Evolutionary conservation across 1,140 invertebrate genomes (phyloP).

Genomic region (Rhagoletis zephyria): DNA sequence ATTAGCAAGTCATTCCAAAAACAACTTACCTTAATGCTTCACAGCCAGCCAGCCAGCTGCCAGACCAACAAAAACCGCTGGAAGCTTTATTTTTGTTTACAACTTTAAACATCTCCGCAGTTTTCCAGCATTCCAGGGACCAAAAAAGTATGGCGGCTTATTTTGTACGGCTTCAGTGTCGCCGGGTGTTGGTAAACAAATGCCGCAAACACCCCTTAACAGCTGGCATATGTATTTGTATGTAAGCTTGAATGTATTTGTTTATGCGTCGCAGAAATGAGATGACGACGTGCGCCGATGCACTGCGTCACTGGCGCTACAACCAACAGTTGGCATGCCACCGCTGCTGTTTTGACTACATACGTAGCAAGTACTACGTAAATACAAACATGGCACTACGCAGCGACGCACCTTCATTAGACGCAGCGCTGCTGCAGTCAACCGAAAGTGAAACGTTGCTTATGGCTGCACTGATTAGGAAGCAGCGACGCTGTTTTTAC

Average conservation of each 20-base stretch:
- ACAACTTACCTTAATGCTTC: too few relatives aligned
- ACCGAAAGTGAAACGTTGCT: background rate
- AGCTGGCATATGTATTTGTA: background rate
- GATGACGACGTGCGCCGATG: background rate
- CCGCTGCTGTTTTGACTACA: too few relatives aligned
- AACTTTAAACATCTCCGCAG: too few relatives aligned
- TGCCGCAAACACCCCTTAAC: background rate
- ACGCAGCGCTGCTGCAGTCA: background rate
- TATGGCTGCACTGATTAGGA: too few relatives aligned
- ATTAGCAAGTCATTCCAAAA: too few relatives aligned
- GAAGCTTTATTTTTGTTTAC: too few relatives aligned
- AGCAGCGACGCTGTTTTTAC: background rate
- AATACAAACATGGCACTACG: too few relatives aligned
- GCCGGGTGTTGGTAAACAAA: constrained; percentile 22
- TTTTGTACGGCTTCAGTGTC: background rate
- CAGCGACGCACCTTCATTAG: background rate
- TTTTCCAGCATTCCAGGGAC: background rate
- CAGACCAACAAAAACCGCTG: too few relatives aligned
- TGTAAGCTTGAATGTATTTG: background rate
- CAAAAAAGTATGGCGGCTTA: background rate
- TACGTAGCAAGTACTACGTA: background rate
- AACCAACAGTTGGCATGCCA: background rate
- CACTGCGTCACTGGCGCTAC: background rate
- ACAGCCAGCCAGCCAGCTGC: too few relatives aligned
- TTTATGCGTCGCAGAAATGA: background rate